phyloP scores from a whole-genome alignment of 2,888 invertebrate genomes.

The Timema cristinae region DNA sequence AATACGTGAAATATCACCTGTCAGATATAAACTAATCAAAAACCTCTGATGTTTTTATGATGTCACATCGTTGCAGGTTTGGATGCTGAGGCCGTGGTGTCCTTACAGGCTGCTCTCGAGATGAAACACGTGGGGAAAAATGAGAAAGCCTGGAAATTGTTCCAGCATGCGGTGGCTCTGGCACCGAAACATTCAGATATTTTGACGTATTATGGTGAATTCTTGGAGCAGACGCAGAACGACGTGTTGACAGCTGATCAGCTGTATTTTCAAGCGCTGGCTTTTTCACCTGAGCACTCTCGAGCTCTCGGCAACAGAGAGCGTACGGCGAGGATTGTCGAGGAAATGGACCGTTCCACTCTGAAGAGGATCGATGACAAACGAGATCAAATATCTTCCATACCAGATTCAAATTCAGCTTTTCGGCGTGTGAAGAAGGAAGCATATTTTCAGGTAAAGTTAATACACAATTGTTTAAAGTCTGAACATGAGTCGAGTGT shows the following conservation, averaged over 20 bases:
- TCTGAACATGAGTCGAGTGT: no score
- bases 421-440: slow-evolving; percentile 87
- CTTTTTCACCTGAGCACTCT: slow-evolving; percentile 60
- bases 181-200: slow-evolving; percentile 84
- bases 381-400: slow-evolving; percentile 71
- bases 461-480: background rate
- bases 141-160: slow-evolving; percentile 79
- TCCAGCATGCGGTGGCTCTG: slow-evolving; percentile 88
- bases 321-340: slow-evolving; percentile 82
- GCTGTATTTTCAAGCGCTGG: slow-evolving; percentile 80
- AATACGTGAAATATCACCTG: background rate
- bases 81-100: slow-evolving; percentile 71
- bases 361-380: slow-evolving; percentile 79
- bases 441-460: slow-evolving; percentile 72
- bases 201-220: slow-evolving; percentile 70
- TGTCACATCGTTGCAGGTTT: slow-evolving; percentile 10
- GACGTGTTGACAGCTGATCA: slow-evolving; percentile 89
- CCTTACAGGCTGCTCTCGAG: slow-evolving; percentile 78
- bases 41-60: background rate
- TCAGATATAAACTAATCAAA: background rate
- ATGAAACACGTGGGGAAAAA: slow-evolving; percentile 78
- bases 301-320: slow-evolving; percentile 75
- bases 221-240: slow-evolving; percentile 77
- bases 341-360: slow-evolving; percentile 78
- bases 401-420: slow-evolving; percentile 76